phyloP scores from a whole-genome alignment of 2,888 invertebrate species.

The Acanthosepion esculentum region DNA sequence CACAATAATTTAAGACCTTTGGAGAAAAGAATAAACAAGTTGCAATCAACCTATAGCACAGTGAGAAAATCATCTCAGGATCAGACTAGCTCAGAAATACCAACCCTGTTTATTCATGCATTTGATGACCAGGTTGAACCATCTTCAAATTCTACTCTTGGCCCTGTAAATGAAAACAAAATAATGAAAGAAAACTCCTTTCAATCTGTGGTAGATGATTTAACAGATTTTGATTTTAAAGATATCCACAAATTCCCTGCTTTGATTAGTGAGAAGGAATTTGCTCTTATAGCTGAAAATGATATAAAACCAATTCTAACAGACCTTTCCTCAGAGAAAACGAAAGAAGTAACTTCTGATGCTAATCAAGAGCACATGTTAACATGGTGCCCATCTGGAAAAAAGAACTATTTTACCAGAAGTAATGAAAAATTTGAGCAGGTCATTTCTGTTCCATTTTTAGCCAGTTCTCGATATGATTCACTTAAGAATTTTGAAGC shows the following conservation, averaged over 20 bases:
- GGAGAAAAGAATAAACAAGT: background rate
- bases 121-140: background rate
- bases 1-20: constrained; percentile 33
- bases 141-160: background rate
- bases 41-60: background rate
- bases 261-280: background rate
- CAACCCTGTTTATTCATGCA: background rate
- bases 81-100: background rate
- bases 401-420: background rate
- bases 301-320: background rate
- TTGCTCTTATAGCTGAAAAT: background rate
- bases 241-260: background rate
- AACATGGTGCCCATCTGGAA: background rate
- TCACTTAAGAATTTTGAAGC: background rate
- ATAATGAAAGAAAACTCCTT: background rate
- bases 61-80: background rate
- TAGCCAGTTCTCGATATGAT: background rate
- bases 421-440: background rate
- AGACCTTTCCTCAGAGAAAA: background rate
- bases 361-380: background rate
- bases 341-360: no score
- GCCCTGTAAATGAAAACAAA: background rate
- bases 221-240: background rate
- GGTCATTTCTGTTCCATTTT: background rate
- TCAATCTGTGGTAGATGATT: background rate